phyloP scores from a whole-genome alignment of 1,140 invertebrate genomes.

The Zaprionus vittiger region DNA sequence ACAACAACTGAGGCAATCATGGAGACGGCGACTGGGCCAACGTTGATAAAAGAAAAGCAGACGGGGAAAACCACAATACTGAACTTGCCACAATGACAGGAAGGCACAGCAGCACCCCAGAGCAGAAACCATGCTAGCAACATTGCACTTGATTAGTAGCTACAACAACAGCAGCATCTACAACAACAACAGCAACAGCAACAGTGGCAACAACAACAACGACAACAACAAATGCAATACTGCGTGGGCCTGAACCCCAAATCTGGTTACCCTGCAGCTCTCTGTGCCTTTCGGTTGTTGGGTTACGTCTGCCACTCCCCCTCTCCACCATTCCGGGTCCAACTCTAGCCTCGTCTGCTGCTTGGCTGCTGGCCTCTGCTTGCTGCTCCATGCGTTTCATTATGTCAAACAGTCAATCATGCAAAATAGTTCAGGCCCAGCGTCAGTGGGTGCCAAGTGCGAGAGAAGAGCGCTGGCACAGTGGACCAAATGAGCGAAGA shows the following conservation, averaged over 20 bases:
- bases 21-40: slow-evolving; percentile 56
- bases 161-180: slow-evolving; percentile 31
- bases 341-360: slow-evolving; percentile 9
- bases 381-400: slow-evolving; percentile 78
- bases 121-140: slow-evolving; percentile 40
- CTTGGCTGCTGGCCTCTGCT: slow-evolving; percentile 21
- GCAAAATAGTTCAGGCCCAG: slow-evolving; percentile 74
- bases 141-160: slow-evolving; percentile 76
- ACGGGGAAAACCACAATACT: slow-evolving; percentile 70
- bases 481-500: slow-evolving; percentile 28
- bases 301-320: neutral
- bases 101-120: slow-evolving; percentile 26
- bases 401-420: slow-evolving; percentile 82
- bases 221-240: slow-evolving; percentile 28
- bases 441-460: slow-evolving; percentile 62
- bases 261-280: slow-evolving; percentile 75
- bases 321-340: neutral
- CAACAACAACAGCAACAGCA: slow-evolving; percentile 35
- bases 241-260: slow-evolving; percentile 54
- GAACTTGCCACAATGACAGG: slow-evolving; percentile 43
- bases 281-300: slow-evolving; percentile 3
- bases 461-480: slow-evolving; percentile 36
- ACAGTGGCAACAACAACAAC: slow-evolving; percentile 34
- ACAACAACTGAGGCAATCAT: slow-evolving; percentile 38
- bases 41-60: slow-evolving; percentile 79